Evolutionary conservation across 1,140 invertebrate genomes (phyloP), one percentile per base, ranked within the genome.

Genomic region (Zophobas morio): DNA sequence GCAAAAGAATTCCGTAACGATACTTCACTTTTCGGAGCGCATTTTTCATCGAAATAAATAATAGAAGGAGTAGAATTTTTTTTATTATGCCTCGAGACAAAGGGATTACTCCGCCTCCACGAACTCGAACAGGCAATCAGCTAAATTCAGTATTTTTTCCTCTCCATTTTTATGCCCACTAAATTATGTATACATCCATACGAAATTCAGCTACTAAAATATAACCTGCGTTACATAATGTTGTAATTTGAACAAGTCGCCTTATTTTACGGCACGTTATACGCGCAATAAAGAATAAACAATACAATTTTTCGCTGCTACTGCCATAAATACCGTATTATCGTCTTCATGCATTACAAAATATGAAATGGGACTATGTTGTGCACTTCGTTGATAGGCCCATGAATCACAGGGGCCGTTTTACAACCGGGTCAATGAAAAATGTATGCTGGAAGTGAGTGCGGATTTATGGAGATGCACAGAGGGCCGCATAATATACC

Each of bases 331-430:
- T 66, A 66, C 37, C 60, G 37, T 32, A 66, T 66, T 66, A 66
- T 66, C 60, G 60, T 66, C 60, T 66, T 66, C 60, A 66, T 66
- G 60, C 60, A 66, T 66, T 66, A 66, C 60, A 66, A 66, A 66
- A 66, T 66, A 66, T 47, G 39, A 42, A 66, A 66, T 36, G 60
- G 60, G 37, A 66, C 37, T 8, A 20, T 39, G 60, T 33, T 42
- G 60, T 66, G 60, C 60, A 66, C 53, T 72, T 51, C 70, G 70
- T 72, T 72, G 70, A 72, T 53, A 72, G 70, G 40, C 70, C 70
- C 34, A 72, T 72, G 47, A 39, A 53, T 72, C 70, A 72, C 1
- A 32, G 4, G n/a, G 47, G 20, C 20, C 39, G 42, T 66, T 66
- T 66, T 47, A 66, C 42, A 66, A 66, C 20, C 60, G 37, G 39